Evolutionary conservation across 2,113 vertebrate genomes (phyloP).

Genomic region (Dunckerocampus dactyliophorus): DNA sequence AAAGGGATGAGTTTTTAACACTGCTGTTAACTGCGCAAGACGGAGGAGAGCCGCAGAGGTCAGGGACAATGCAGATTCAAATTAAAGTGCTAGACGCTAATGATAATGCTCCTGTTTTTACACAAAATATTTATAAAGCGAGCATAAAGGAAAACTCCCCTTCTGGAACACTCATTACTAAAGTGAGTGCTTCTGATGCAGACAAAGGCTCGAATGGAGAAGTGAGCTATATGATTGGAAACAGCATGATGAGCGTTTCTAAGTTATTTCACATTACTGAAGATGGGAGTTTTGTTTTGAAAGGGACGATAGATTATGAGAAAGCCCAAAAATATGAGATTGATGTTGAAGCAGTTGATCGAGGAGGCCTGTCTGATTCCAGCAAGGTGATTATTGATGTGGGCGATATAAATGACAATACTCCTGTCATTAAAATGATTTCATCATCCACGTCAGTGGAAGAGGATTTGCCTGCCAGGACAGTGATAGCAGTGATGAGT

Average conservation of each 20-base stretch:
- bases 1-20: conserved; percentile 34
- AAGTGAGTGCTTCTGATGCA: conserved; percentile 48
- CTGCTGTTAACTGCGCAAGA: conserved; percentile 48
- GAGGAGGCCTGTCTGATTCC: conserved; percentile 47
- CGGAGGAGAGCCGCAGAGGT: conserved; percentile 49
- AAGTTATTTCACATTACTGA: conserved; percentile 34
- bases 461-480: conserved; percentile 21
- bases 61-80: conserved; percentile 46
- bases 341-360: conserved; percentile 41
- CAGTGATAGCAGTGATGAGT: conserved; percentile 46
- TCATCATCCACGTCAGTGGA: conserved; percentile 35
- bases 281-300: conserved; percentile 30
- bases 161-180: conserved; percentile 35
- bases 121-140: conserved; percentile 43
- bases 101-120: conserved; percentile 56
- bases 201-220: conserved; percentile 50
- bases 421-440: conserved; percentile 44
- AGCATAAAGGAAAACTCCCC: conserved; percentile 38
- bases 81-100: conserved; percentile 40
- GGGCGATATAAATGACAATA: conserved; percentile 48
- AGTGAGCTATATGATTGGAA: conserved; percentile 41
- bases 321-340: conserved; percentile 42
- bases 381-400: conserved; percentile 50
- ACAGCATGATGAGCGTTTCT: conserved; percentile 16
- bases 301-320: conserved; percentile 45